A percentile compares a stretch with the other conserved stretches of the same genome.
Conservation (phyloP, 2,888 invertebrate genomes). For the Netelia fuscicornis region DNA sequence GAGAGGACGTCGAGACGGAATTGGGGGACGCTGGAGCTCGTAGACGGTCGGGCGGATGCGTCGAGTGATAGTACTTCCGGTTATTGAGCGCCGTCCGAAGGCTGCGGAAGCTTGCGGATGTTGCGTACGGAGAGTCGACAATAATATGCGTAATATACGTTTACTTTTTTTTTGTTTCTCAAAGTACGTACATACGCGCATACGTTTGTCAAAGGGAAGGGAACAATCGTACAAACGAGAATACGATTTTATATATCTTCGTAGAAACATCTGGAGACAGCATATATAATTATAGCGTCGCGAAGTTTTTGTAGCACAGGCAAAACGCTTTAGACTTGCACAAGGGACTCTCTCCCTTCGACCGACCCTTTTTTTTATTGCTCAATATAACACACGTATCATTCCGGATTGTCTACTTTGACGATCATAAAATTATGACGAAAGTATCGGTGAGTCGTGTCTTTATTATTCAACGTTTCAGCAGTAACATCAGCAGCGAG, state of each 20-base stretch:
- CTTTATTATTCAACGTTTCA: slow-evolving; percentile 52
- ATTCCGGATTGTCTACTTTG: slow-evolving; percentile 52
- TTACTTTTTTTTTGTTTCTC: neutral
- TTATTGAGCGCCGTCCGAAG: slow-evolving; percentile 80
- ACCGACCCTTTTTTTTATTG: slow-evolving; percentile 54
- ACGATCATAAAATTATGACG: slow-evolving; percentile 58
- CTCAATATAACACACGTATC: slow-evolving; percentile 39
- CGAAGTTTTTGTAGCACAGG: slow-evolving; percentile 13
- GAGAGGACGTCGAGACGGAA: slow-evolving; percentile 78
- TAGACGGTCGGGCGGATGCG: slow-evolving; percentile 83
- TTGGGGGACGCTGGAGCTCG: slow-evolving; percentile 78
- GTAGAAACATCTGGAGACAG: slow-evolving; percentile 38
- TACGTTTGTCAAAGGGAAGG: slow-evolving; percentile 6
- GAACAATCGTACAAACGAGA: neutral
- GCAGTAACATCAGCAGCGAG: neutral
- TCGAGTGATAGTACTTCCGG: slow-evolving; percentile 83
- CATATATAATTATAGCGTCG: neutral
- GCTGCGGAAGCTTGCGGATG: slow-evolving; percentile 64
- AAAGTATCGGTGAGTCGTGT: slow-evolving; percentile 35
- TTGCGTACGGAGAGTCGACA: slow-evolving; percentile 58
- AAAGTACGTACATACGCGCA: neutral
- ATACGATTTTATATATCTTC: neutral
- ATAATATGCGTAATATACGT: neutral
- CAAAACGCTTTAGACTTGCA: slow-evolving; percentile 59
- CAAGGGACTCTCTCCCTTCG: slow-evolving; percentile 32